Conservation (phyloP, 2,797 vertebrate species). For the Enteromius paludinosus region DNA sequence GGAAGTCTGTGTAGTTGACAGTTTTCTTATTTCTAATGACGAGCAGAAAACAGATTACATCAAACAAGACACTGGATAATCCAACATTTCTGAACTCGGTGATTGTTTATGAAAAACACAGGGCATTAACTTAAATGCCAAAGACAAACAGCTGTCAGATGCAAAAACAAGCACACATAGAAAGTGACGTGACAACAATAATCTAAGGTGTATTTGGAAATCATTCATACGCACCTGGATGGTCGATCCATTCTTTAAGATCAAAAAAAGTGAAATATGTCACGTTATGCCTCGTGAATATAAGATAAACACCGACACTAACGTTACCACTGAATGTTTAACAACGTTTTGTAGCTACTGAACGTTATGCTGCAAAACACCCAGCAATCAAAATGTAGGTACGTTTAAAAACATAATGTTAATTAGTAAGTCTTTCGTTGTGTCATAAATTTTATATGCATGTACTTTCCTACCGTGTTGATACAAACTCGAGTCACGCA, state of each 20-base stretch:
- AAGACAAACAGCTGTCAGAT: slow-evolving; percentile 3
- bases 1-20: slow-evolving; percentile 83
- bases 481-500: background rate
- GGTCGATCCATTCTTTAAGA: slow-evolving; percentile 73
- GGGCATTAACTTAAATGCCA: background rate
- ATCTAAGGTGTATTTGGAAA: background rate
- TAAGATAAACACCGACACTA: background rate
- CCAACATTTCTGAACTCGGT: background rate
- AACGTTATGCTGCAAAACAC: background rate
- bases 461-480: background rate
- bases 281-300: background rate
- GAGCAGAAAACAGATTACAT: background rate
- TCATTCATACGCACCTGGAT: slow-evolving; percentile 67
- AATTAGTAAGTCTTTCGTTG: background rate
- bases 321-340: background rate
- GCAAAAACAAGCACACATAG: slow-evolving; percentile 2
- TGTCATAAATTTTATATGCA: background rate
- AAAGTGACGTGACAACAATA: background rate
- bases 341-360: background rate
- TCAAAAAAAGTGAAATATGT: background rate
- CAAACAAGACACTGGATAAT: background rate
- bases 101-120: background rate
- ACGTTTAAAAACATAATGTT: background rate
- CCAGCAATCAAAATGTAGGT: background rate
- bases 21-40: slow-evolving; percentile 81